A percentile compares a stretch with the other conserved stretches of the same genome.
phyloP scores from a whole-genome alignment of 2,113 vertebrate genomes.

The Oncorhynchus kisutch region DNA sequence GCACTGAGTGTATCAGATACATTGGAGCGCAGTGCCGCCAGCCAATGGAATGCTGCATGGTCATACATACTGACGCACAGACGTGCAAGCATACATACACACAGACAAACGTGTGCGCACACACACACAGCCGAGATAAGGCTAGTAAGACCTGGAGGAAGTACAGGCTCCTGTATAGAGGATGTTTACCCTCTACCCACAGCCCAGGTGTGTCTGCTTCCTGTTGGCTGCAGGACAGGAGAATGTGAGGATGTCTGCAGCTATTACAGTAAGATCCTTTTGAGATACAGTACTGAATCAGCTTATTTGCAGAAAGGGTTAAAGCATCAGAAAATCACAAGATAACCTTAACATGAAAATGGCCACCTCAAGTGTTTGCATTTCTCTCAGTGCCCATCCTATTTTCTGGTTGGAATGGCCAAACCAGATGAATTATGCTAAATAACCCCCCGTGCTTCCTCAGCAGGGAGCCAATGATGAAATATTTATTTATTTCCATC shows the following conservation, averaged over 20 bases:
- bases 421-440: slow-evolving; percentile 38
- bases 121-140: neutral
- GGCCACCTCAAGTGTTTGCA: neutral
- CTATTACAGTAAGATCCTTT: neutral
- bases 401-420: slow-evolving; percentile 27
- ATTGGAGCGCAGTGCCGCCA: slow-evolving; percentile 26
- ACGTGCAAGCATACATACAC: neutral
- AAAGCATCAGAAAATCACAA: neutral
- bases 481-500: slow-evolving; percentile 17
- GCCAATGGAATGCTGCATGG: neutral
- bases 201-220: slow-evolving; percentile 32
- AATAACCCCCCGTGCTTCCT: slow-evolving; percentile 17
- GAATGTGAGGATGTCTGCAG: too few relatives aligned
- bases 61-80: neutral
- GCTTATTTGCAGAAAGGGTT: slow-evolving; percentile 1
- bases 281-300: neutral
- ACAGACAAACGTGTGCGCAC: neutral
- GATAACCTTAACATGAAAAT: neutral
- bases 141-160: neutral
- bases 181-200: slow-evolving; percentile 24
- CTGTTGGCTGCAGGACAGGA: neutral
- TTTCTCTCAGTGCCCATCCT: neutral
- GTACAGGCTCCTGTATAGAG: slow-evolving; percentile 27
- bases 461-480: slow-evolving; percentile 19
- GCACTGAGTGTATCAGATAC: slow-evolving; percentile 28